Base-by-base conservation (phyloP, 92 coral and sea anemone species). In the Zoanthus gigantus region DNA sequence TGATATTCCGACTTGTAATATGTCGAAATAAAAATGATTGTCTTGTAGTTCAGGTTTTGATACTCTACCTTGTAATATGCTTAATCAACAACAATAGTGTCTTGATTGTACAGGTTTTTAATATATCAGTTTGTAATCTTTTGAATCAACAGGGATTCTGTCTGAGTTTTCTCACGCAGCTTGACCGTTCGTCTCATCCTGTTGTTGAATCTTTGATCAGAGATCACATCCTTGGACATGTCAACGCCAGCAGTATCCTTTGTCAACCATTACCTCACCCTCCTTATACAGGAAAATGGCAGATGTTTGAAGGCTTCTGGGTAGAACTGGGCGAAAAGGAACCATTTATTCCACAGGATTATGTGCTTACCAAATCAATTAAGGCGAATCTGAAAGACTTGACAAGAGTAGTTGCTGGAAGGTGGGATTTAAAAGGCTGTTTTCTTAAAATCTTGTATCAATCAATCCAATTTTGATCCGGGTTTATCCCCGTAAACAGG, bases 231-330 rank as follows among this genome's bases (percentile, higher is more conserved):
- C 92, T 97, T n/a, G 98, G 97, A 28, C 99, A 97, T 54, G 95
- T 97, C 44, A 97, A 97, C 87, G 96, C 95, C 1, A 86, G 87
- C 67, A 94, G 98, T 73, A 89, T 97, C 23, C 85, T 97, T 54
- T 92, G 93, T 37, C 99, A 97, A 74, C 98, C 98, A 6, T 87
- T 97, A 10, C 93, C 93, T 13, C 90, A 84, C 78, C 99, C 99
- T 16, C 79, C 44, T 6, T 88, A 88, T 4, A 61, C 83, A 1
- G 91, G 92, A 45, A 78, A 88, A 71, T 97, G 84, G 86, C 77
- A 86, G 56, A 93, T 90, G 83, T 97, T 97, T 91, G 98, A 97
- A 80, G 99, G 99, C 9, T 95, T 93, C 83, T 97, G 99, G 99
- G 89, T 97, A 9, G 93, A 92, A 28, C 83, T 75, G 75, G 99